phyloP scores from a whole-genome alignment of 2,113 vertebrate genomes.

The Rhinoptilus africanus region DNA sequence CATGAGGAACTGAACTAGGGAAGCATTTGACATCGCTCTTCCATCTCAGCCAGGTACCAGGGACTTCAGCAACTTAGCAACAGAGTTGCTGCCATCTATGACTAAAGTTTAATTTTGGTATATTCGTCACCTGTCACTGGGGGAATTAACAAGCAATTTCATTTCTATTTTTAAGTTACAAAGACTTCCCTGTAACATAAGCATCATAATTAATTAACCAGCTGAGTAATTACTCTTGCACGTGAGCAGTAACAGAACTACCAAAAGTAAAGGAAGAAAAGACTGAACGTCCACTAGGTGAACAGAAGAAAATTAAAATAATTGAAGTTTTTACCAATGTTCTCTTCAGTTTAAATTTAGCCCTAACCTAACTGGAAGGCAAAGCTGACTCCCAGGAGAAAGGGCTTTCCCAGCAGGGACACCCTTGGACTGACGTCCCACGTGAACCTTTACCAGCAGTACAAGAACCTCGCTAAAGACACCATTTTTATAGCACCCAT shows the following conservation, averaged over 20 bases:
- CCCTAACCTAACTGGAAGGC: not conserved
- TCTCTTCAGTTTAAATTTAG: not conserved
- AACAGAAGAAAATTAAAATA: not conserved
- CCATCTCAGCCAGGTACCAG: not conserved
- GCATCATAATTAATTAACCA: not conserved
- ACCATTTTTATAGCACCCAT: not conserved
- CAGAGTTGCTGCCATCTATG: not conserved
- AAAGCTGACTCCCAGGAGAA: not conserved
- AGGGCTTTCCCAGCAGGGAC: not conserved
- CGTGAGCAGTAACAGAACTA: not conserved
- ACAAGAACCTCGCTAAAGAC: not conserved
- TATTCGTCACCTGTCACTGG: not conserved
- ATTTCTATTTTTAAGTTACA: not conserved
- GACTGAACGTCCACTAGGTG: rapidly evolving
- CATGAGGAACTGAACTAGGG: not conserved
- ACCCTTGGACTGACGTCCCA: not conserved
- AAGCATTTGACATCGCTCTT: not conserved
- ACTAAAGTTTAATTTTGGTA: not conserved
- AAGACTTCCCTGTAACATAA: not conserved
- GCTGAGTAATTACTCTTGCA: not conserved
- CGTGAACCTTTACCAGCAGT: not conserved
- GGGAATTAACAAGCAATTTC: not conserved
- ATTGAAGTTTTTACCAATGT: not conserved
- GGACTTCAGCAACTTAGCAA: not conserved
- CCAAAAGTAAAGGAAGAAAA: not conserved